Percentiles rank a stretch among this genome's conserved stretches.
Evolutionary conservation across 2,797 vertebrate genomes (phyloP).

Genomic region (Cyclopterus lumpus): DNA sequence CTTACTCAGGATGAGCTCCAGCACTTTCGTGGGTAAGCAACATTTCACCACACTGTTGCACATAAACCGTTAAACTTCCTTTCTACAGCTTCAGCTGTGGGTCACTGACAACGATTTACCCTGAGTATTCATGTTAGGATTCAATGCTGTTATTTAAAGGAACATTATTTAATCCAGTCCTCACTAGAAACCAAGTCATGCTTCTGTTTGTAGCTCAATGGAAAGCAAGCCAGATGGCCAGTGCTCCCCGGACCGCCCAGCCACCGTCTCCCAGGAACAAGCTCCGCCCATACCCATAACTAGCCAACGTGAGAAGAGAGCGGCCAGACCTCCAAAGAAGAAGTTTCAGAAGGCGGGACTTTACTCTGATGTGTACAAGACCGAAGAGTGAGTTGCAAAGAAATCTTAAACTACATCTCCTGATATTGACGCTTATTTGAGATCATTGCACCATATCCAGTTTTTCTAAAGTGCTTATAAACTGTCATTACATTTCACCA

Average conservation of each 20-base stretch:
- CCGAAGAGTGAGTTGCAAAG: slow-evolving; percentile 89
- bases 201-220: slow-evolving; percentile 77
- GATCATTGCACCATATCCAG: not conserved
- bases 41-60: slow-evolving; percentile 9
- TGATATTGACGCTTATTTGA: slow-evolving; percentile 3
- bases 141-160: slow-evolving; percentile 29
- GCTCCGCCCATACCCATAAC: slow-evolving; percentile 80
- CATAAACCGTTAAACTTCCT: not conserved
- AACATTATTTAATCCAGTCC: slow-evolving; percentile 47
- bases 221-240: slow-evolving; percentile 84
- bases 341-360: slow-evolving; percentile 99
- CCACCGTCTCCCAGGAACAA: slow-evolving; percentile 80
- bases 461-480: not conserved
- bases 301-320: slow-evolving; percentile 92
- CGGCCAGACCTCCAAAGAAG: slow-evolving; percentile 96
- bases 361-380: slow-evolving; percentile 98
- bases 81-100: not conserved
- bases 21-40: slow-evolving; percentile 80
- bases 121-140: slow-evolving; percentile 20
- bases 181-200: slow-evolving; percentile 56
- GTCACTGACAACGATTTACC: slow-evolving; percentile 10
- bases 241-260: slow-evolving; percentile 81
- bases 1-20: slow-evolving; percentile 81
- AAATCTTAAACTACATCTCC: not conserved
- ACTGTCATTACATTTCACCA: not conserved